Percentiles rank a stretch among this genome's conserved stretches.
These are phyloP conservation scores for Antedon mediterranea DNA, from an alignment of 53 echinoderm and acorn worm genomes.

Conservation along the genomic window DNA sequence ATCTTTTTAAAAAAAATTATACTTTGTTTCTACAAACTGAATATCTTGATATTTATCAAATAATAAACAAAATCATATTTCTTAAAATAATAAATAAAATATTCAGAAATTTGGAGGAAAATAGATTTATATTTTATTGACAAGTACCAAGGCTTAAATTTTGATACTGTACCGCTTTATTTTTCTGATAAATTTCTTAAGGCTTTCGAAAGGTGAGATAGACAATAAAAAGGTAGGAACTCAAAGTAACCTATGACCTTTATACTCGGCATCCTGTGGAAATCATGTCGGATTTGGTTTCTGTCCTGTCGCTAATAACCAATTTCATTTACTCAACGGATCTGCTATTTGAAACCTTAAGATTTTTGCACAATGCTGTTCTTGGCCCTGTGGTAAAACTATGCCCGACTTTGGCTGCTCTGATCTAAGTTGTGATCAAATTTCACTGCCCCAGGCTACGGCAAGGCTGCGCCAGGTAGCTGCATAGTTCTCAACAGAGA, in stretches of 20 bases:
- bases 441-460: not conserved
- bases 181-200: not conserved
- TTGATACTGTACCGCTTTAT: no score
- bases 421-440: not conserved
- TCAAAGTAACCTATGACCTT: not conserved
- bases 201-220: not conserved
- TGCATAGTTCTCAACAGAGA: not conserved
- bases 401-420: not conserved
- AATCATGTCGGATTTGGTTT: not conserved
- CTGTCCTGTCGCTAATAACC: not conserved
- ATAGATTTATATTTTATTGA: no score
- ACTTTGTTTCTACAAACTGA: no score
- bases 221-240: not conserved
- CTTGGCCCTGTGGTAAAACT: not conserved
- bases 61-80: no score
- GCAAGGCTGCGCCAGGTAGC: not conserved
- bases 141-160: no score
- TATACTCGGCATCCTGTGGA: not conserved
- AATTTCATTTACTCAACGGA: not conserved
- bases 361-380: not conserved
- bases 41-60: no score
- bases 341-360: not conserved
- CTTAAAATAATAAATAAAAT: no score
- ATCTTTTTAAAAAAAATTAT: no score
- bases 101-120: no score